phyloP scores from a whole-genome alignment of 2,888 invertebrate species.

The Machimus atricapillus region DNA sequence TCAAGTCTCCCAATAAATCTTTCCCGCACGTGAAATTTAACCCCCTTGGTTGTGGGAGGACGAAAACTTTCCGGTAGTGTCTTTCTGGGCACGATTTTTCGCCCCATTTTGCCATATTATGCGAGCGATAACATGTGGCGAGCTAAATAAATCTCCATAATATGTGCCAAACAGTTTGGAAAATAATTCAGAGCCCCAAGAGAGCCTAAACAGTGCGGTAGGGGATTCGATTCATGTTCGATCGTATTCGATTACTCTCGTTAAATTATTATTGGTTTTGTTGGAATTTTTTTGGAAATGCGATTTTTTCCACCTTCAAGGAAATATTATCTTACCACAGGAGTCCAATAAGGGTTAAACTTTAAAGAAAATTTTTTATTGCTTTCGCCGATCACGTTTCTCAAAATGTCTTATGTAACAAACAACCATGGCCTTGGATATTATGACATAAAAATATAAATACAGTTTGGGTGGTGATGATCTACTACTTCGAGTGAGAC shows the following conservation, averaged over 20 bases:
- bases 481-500: no score
- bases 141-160: background rate
- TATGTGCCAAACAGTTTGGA: background rate
- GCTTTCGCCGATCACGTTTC: background rate
- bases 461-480: no score
- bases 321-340: background rate
- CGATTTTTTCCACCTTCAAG: background rate
- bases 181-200: background rate
- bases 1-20: background rate
- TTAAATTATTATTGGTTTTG: background rate
- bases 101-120: background rate
- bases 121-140: background rate
- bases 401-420: background rate
- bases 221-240: background rate
- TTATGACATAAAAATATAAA: background rate
- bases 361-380: background rate
- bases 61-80: background rate
- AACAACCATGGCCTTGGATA: background rate
- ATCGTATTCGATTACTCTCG: background rate
- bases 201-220: background rate
- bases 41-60: background rate
- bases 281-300: background rate
- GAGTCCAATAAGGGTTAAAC: background rate
- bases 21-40: background rate
- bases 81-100: background rate